Evolutionary conservation across 2,888 invertebrate genomes (phyloP), one percentile per base, ranked within the genome.

Genomic region (Orthosia incerta): DNA sequence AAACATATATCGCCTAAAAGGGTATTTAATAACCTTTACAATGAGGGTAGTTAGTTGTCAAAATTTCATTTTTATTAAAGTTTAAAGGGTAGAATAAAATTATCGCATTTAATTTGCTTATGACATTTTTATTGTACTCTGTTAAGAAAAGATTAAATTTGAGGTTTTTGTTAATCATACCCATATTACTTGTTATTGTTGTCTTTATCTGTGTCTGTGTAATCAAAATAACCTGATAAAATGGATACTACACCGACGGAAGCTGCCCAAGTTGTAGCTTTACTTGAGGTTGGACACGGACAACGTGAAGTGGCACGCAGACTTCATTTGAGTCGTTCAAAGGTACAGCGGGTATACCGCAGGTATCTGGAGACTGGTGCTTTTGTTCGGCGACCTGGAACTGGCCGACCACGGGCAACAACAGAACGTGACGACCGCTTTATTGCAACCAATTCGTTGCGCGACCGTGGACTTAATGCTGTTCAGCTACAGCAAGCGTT

Each of bases 41-140:
- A 56, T 56, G 11, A 56, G 55, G 56, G 31, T 31, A 31, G 31
- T 23, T 23, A 1, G 23, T 26, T 56, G 23, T 11, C 16, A 26
- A 26, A 2, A 13, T 56, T 16, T 16, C 3, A 26, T 56, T 23
- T 55, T 55, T 12, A 50, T 50, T 50, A 18, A 18, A 50, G 18
- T 56, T 23, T 39, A n/a, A n/a, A 59, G 13, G 59, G n/a, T n/a
- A n/a, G n/a, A 59, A 3, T 39, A 39, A 59, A 39, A 39, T 59
- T 59, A 39, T 39, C 59, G n/a, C n/a, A 59, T 59, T 59, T 39
- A n/a, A 31, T 57, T 57, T 18, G 57, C 31, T 18, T 18, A 31
- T 31, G 5, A 31, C 2, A 31, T 57, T 57, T 31, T 57, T 2
- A 57, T 31, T 57, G 31, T 57, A 31, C 18, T 57, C 53, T 11